phyloP scores from a whole-genome alignment of 2,113 vertebrate genomes.

The Pedionomus torquatus region DNA sequence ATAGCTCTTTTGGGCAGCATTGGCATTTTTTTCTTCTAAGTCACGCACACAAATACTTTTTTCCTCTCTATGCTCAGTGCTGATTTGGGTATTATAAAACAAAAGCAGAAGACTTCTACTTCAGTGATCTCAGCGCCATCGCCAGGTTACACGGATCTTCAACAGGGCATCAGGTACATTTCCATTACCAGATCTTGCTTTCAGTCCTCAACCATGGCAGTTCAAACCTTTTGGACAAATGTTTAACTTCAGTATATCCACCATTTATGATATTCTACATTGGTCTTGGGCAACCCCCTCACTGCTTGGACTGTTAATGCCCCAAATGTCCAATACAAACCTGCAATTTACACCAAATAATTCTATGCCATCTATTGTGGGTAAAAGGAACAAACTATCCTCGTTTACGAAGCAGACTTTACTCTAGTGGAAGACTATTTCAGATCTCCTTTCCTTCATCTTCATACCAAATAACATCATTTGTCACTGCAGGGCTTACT shows the following conservation, averaged over 20 bases:
- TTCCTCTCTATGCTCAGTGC: too few species aligned
- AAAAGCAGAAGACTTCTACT: not conserved
- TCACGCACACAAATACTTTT: not conserved
- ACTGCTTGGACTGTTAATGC: not conserved
- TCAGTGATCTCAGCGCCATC: not conserved
- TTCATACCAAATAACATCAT: not conserved
- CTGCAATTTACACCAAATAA: not conserved
- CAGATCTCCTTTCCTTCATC: not conserved
- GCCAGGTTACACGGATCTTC: not conserved
- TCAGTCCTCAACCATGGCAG: not conserved
- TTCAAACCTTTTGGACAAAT: not conserved
- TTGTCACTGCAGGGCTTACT: not conserved
- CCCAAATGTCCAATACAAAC: rapidly evolving
- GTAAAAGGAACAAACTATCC: not conserved
- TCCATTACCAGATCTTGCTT: not conserved
- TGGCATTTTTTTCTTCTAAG: not conserved
- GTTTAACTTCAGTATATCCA: not conserved
- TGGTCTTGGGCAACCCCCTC: not conserved
- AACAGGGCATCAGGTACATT: not conserved
- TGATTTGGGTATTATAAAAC: not conserved
- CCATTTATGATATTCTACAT: not conserved
- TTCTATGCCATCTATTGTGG: not conserved
- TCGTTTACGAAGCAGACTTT: not conserved
- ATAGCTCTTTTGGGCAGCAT: not conserved
- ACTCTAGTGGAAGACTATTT: not conserved